Conservation (phyloP, 1,140 invertebrate species). For the Formica selysi region DNA sequence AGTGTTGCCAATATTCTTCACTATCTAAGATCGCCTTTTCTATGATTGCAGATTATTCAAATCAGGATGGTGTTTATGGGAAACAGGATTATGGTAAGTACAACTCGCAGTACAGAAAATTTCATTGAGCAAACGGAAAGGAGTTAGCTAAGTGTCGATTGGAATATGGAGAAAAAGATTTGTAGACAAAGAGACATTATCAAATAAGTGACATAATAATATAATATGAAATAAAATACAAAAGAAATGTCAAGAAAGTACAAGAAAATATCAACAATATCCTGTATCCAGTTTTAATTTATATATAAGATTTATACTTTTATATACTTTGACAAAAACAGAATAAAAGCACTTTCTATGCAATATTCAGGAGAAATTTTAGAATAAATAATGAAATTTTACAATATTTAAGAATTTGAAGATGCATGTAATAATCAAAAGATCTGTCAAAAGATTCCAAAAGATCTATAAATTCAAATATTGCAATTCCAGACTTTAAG, state of each 20-base stretch:
- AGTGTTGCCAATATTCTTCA: background rate
- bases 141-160: slow-evolving; percentile 24
- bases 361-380: slow-evolving; percentile 6
- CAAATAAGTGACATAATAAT: slow-evolving; percentile 12
- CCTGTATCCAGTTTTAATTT: background rate
- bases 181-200: background rate
- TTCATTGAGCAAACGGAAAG: slow-evolving; percentile 40
- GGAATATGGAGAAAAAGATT: background rate
- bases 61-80: slow-evolving; percentile 83
- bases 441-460: background rate
- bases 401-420: background rate
- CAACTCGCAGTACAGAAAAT: slow-evolving; percentile 69
- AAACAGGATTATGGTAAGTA: slow-evolving; percentile 86
- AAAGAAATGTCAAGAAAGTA: background rate
- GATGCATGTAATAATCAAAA: background rate
- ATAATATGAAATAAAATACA: background rate
- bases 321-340: slow-evolving; percentile 10
- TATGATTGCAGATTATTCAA: slow-evolving; percentile 83
- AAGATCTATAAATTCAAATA: slow-evolving; percentile 1
- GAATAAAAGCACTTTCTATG: background rate
- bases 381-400: slow-evolving; percentile 21
- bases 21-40: slow-evolving; percentile 33
- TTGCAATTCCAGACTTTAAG: background rate
- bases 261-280: background rate
- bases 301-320: slow-evolving; percentile 20